Conservation (phyloP, 1,140 invertebrate genomes). For the Drosophila athabasca region DNA sequence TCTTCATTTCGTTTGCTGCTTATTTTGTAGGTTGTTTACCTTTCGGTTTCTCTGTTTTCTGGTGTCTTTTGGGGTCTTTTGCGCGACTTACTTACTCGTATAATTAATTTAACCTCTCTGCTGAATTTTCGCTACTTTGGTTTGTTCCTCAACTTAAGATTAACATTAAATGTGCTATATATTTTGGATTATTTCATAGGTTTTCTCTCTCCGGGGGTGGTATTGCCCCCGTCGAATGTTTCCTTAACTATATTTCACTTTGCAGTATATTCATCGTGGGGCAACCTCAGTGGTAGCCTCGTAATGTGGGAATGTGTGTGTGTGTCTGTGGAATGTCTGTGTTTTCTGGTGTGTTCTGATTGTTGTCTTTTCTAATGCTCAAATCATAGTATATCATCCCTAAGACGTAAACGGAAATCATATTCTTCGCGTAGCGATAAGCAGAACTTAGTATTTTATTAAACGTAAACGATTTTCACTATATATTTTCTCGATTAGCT, state of each 20-base stretch:
- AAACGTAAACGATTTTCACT: constrained; percentile 66
- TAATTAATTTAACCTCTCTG: constrained; percentile 48
- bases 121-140: constrained; percentile 45
- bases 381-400: constrained; percentile 41
- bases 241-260: constrained; percentile 67
- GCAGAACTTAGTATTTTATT: constrained; percentile 71
- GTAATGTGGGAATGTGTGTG: constrained; percentile 31
- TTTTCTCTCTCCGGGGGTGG: not conserved
- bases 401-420: constrained; percentile 55
- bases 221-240: not conserved
- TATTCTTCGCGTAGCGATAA: constrained; percentile 25
- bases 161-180: constrained; percentile 58
- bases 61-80: constrained; percentile 44
- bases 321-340: constrained; percentile 22
- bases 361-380: constrained; percentile 59
- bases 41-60: constrained; percentile 35
- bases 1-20: constrained; percentile 28
- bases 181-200: constrained; percentile 32
- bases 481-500: constrained; percentile 54
- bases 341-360: constrained; percentile 52
- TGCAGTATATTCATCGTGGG: constrained; percentile 32
- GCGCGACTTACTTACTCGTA: constrained; percentile 54
- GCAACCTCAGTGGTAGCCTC: too few relatives aligned
- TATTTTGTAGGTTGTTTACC: constrained; percentile 32
- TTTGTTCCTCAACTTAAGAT: constrained; percentile 48